Evolutionary conservation across 1,140 invertebrate genomes (phyloP).

Genomic region (Polypedilum pembai): DNA sequence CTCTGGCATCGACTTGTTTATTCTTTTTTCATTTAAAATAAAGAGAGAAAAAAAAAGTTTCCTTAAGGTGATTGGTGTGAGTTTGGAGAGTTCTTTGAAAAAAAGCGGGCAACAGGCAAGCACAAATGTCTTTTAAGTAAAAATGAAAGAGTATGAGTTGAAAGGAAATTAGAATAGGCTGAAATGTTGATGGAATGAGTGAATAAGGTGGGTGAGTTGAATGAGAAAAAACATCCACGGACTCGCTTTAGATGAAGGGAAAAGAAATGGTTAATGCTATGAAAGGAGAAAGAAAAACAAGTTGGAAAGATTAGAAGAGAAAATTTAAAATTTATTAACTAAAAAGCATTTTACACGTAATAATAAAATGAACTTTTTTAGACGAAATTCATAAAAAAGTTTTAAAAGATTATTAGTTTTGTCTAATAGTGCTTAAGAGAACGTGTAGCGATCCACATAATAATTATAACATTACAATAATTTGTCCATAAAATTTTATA

Average conservation of each 20-base stretch:
- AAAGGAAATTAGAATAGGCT: neutral
- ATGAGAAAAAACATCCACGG: constrained; percentile 4
- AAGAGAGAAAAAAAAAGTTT: neutral
- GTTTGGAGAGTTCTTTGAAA: neutral
- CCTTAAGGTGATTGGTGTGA: too few species aligned
- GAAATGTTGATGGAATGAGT: neutral
- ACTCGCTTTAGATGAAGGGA: neutral
- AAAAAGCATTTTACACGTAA: too few species aligned
- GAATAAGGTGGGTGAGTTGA: neutral
- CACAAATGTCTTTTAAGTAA: neutral
- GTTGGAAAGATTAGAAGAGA: too few species aligned
- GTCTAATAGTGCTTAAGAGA: too few species aligned
- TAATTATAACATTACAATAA: too few species aligned
- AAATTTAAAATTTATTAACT: too few species aligned
- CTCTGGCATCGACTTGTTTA: neutral
- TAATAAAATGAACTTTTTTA: too few species aligned
- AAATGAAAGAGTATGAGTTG: neutral
- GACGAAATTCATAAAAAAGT: too few species aligned
- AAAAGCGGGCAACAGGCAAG: neutral
- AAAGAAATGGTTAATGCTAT: constrained; percentile 12
- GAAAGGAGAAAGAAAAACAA: neutral
- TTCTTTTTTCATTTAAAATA: constrained; percentile 20
- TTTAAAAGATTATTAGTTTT: too few species aligned
- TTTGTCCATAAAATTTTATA: too few species aligned
- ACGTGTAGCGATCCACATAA: too few species aligned